A percentile compares a stretch with the other conserved stretches of the same genome.
Evolutionary conservation across 2,113 vertebrate species (phyloP).

Genomic region (Tragelaphus strepsiceros): DNA sequence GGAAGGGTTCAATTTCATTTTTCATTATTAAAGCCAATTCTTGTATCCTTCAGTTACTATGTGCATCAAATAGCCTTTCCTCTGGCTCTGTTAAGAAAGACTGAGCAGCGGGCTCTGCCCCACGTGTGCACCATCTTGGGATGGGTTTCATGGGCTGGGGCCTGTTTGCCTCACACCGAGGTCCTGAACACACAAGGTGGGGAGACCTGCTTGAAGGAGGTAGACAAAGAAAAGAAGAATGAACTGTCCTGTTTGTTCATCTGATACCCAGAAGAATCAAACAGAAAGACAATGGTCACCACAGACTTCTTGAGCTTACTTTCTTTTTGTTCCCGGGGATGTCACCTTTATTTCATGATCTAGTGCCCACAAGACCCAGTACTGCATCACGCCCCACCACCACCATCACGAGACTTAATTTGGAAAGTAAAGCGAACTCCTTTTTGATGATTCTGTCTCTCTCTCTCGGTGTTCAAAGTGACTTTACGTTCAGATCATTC

Average conservation of each 20-base stretch:
- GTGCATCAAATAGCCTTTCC: background rate
- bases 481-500: conserved; percentile 84
- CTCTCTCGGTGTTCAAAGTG: conserved; percentile 87
- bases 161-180: no score
- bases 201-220: background rate
- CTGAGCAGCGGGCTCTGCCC: background rate
- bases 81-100: background rate
- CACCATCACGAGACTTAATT: conserved; percentile 82
- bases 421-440: conserved; percentile 81
- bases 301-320: conserved; percentile 44
- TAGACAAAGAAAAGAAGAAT: background rate
- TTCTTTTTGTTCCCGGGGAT: conserved; percentile 83
- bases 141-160: accelerated
- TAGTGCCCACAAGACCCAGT: conserved; percentile 79
- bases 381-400: conserved; percentile 76
- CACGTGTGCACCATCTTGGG: accelerated
- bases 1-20: background rate
- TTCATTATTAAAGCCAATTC: background rate
- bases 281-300: background rate
- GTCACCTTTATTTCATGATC: conserved; percentile 83
- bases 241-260: background rate
- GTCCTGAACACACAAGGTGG: background rate
- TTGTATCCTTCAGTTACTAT: background rate
- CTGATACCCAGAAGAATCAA: background rate
- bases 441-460: conserved; percentile 74